Conservation (phyloP, 2,797 vertebrate species). For the Pseudochirops corinnae region DNA sequence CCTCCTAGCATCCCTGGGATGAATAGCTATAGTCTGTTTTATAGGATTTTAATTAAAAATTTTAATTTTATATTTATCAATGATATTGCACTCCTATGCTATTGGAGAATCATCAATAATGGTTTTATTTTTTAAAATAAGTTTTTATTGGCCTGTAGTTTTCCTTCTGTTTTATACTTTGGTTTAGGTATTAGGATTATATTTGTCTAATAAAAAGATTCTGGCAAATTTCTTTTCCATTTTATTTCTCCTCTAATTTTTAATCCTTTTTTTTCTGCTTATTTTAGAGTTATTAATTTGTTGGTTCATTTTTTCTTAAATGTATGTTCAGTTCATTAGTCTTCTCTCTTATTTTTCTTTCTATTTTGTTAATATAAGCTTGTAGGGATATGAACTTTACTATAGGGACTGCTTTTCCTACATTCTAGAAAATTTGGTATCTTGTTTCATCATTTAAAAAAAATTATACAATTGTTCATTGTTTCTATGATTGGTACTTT, state of each 20-base stretch:
- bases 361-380: background rate
- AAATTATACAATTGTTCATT: background rate
- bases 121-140: too few relatives aligned
- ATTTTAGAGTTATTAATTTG: background rate
- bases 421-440: background rate
- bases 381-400: background rate
- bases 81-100: background rate
- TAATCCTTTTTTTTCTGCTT: background rate
- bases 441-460: background rate
- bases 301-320: background rate
- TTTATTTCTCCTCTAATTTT: background rate
- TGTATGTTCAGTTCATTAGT: background rate
- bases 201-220: background rate
- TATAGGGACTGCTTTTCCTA: background rate
- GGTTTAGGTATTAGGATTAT: background rate
- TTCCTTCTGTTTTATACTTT: background rate
- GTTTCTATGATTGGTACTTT: background rate
- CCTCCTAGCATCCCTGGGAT: background rate
- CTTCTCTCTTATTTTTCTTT: background rate
- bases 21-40: background rate
- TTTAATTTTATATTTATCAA: background rate
- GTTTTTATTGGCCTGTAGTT: background rate
- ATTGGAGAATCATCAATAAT: too few relatives aligned
- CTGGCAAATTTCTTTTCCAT: background rate
- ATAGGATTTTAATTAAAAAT: background rate